Evolutionary conservation across 2,888 invertebrate species (phyloP).

Genomic region (Spialia ferax): DNA sequence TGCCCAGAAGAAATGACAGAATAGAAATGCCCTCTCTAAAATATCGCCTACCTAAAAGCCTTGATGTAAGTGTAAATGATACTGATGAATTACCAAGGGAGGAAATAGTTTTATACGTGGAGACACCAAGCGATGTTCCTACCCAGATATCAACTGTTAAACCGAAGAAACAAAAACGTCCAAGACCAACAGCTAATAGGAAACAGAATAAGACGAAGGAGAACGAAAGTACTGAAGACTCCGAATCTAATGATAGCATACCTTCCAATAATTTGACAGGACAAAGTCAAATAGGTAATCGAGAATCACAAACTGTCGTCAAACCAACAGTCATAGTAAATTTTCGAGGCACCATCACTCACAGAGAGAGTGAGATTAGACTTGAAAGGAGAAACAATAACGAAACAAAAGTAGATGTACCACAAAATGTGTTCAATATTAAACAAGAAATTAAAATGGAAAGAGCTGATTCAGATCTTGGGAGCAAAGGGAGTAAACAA

Average conservation of each 20-base stretch:
- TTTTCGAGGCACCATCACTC: constrained; percentile 72
- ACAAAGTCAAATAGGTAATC: constrained; percentile 79
- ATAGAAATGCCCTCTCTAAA: constrained; percentile 76
- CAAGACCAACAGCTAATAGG: constrained; percentile 53
- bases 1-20: constrained; percentile 77
- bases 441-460: constrained; percentile 79
- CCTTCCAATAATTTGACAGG: constrained; percentile 74
- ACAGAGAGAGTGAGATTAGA: constrained; percentile 72
- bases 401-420: constrained; percentile 53
- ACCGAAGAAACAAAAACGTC: constrained; percentile 60
- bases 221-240: constrained; percentile 49
- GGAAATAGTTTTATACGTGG: constrained; percentile 68
- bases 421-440: constrained; percentile 76
- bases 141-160: constrained; percentile 60
- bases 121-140: constrained; percentile 58
- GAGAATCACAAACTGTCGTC: constrained; percentile 78
- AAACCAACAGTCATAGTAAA: constrained; percentile 82
- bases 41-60: constrained; percentile 72
- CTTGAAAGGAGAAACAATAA: constrained; percentile 65
- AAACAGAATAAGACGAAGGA: constrained; percentile 53
- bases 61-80: constrained; percentile 52
- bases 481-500: constrained; percentile 48
- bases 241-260: constrained; percentile 45
- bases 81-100: constrained; percentile 57
- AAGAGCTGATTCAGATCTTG: constrained; percentile 49